Percentiles rank a stretch among this genome's conserved stretches.
Conservation (phyloP, 1,140 invertebrate genomes). For the Pinna nobilis region DNA sequence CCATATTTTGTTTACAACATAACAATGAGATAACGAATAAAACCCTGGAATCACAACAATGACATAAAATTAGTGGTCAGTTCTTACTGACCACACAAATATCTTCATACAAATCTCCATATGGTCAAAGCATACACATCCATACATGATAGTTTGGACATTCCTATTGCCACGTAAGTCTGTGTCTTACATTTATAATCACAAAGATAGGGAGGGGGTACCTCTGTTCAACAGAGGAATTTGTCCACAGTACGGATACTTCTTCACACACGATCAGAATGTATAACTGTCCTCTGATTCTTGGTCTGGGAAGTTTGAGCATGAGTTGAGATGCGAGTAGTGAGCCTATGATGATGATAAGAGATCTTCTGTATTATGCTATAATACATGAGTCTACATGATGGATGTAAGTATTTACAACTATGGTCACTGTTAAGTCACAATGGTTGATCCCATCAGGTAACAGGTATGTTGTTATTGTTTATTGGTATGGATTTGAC, state of each 20-base stretch:
- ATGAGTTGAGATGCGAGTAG: neutral
- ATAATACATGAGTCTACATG: no score
- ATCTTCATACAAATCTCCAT: neutral
- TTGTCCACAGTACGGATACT: no score
- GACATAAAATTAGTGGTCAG: neutral
- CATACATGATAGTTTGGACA: neutral
- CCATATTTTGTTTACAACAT: no score
- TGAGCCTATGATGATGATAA: conserved; percentile 1
- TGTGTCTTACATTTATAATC: neutral
- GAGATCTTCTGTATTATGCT: conserved; percentile 5
- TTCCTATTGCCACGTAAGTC: neutral
- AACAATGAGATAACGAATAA: no score
- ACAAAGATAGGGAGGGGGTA: neutral
- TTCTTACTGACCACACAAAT: neutral
- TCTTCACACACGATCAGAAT: neutral
- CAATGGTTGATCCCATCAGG: conserved; percentile 24
- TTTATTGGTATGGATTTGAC: conserved; percentile 30
- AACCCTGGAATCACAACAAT: neutral
- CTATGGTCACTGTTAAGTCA: neutral
- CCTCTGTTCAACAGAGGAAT: neutral
- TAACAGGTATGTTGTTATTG: conserved; percentile 41
- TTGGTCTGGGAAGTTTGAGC: conserved; percentile 29
- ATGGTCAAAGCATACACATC: neutral
- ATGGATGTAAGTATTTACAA: conserved; percentile 2
- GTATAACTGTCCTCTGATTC: conserved; percentile 9